Conservation (phyloP, 2,888 invertebrate genomes). For the Tineola bisselliella region DNA sequence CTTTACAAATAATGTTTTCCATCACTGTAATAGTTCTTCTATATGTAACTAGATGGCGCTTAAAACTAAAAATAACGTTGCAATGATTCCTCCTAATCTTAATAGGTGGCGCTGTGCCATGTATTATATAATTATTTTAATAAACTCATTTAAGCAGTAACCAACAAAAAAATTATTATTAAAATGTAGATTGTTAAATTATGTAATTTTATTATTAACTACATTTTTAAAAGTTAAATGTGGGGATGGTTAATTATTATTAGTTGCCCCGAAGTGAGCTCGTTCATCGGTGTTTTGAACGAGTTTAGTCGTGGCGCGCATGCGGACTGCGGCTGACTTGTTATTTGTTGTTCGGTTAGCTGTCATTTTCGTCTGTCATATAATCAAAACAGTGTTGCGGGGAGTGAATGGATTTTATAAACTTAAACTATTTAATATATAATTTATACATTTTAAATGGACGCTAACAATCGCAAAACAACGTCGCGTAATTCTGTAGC, state of each 20-base stretch:
- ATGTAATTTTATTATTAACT: too few species aligned
- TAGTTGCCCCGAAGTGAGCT: not conserved
- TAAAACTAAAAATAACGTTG: not conserved
- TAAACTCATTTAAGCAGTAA: too few species aligned
- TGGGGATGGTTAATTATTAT: too few species aligned
- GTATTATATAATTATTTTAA: too few species aligned
- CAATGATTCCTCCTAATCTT: not conserved
- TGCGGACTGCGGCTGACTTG: constrained; percentile 48
- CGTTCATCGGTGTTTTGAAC: not conserved
- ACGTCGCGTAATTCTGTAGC: constrained; percentile 47
- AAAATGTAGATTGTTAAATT: too few species aligned
- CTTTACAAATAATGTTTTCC: not conserved
- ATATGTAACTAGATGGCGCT: not conserved
- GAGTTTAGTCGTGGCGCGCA: constrained; percentile 52
- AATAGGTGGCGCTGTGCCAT: not conserved
- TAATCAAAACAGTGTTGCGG: not conserved
- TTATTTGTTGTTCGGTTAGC: constrained; percentile 9
- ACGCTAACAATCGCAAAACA: constrained; percentile 49
- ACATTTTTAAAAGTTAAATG: too few species aligned
- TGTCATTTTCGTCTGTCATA: constrained; percentile 11
- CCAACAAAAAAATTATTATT: too few species aligned
- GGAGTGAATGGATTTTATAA: constrained; percentile 17
- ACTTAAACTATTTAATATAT: too few species aligned
- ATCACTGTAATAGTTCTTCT: not conserved
- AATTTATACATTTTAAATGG: constrained; percentile 40